Evolutionary conservation across 2,113 vertebrate genomes (phyloP).

Genomic region (Platysteira castanea): DNA sequence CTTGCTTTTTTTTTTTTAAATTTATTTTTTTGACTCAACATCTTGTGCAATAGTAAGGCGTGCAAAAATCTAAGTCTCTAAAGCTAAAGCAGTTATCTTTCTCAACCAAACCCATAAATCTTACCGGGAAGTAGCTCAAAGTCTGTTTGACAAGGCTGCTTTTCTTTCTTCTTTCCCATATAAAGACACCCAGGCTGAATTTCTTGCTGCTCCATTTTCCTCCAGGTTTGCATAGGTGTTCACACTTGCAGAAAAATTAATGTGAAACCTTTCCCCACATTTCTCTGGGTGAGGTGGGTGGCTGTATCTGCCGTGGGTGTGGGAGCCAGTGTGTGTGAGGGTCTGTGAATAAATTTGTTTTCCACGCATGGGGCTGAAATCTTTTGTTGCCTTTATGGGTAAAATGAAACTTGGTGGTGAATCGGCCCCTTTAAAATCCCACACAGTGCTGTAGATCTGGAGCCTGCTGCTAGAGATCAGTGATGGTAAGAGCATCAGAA

Average conservation of each 20-base stretch:
- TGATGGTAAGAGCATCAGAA: not conserved
- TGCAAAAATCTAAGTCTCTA: not conserved
- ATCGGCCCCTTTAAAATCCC: not conserved
- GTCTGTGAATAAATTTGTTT: not conserved
- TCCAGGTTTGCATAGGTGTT: not conserved
- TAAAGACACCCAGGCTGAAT: not conserved
- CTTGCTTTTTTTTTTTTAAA: not conserved
- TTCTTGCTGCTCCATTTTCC: not conserved
- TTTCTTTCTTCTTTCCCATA: not conserved
- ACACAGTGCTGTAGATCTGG: not conserved
- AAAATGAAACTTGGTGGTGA: not conserved
- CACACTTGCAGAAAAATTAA: not conserved
- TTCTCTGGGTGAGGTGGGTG: not conserved
- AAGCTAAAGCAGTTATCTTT: not conserved
- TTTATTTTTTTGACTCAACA: not conserved
- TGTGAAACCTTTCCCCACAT: not conserved
- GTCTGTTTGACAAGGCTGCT: not conserved
- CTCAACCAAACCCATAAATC: not conserved
- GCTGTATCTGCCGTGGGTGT: rapidly evolving
- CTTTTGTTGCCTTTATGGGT: not conserved
- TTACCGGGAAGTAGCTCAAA: not conserved
- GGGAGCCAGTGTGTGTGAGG: not conserved
- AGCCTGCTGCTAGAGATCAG: not conserved
- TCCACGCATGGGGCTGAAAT: not conserved
- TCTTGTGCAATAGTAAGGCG: not conserved